Conservation (phyloP, 2,888 invertebrate species). For the Phymatocera aterrima region DNA sequence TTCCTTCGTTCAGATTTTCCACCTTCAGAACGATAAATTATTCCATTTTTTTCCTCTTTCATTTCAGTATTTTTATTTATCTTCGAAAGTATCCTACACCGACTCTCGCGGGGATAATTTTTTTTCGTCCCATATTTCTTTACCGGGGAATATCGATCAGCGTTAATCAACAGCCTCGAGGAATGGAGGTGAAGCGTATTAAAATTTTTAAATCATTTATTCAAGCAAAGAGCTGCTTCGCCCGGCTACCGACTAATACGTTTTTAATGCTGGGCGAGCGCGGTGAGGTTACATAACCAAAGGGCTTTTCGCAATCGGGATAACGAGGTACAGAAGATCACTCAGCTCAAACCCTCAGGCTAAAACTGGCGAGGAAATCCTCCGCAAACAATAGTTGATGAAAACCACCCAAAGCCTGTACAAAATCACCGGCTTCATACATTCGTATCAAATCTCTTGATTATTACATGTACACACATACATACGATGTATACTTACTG, state of each 20-base stretch:
- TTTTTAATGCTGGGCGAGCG: slow-evolving; percentile 36
- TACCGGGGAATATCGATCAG: slow-evolving; percentile 16
- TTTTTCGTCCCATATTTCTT: background rate
- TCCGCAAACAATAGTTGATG: slow-evolving; percentile 41
- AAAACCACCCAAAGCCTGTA: slow-evolving; percentile 32
- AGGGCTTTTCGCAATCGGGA: slow-evolving; percentile 45
- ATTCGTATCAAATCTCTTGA: background rate
- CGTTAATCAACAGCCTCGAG: slow-evolving; percentile 34
- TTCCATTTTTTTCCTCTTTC: too few relatives aligned
- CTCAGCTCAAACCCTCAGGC: slow-evolving; percentile 30
- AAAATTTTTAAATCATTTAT: slow-evolving; percentile 32
- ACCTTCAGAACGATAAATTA: too few relatives aligned
- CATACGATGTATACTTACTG: too few relatives aligned
- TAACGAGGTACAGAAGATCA: slow-evolving; percentile 42
- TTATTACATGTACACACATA: background rate
- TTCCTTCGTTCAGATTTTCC: too few relatives aligned
- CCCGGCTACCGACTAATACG: slow-evolving; percentile 39
- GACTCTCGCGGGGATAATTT: background rate
- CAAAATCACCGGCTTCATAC: slow-evolving; percentile 16
- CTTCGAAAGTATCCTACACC: background rate
- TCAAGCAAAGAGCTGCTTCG: slow-evolving; percentile 26
- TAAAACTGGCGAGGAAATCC: slow-evolving; percentile 35
- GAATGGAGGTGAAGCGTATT: slow-evolving; percentile 12
- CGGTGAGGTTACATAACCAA: slow-evolving; percentile 32
- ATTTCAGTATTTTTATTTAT: background rate